Evolutionary conservation across 2,113 vertebrate genomes (phyloP).

Genomic region (Turnix velox): DNA sequence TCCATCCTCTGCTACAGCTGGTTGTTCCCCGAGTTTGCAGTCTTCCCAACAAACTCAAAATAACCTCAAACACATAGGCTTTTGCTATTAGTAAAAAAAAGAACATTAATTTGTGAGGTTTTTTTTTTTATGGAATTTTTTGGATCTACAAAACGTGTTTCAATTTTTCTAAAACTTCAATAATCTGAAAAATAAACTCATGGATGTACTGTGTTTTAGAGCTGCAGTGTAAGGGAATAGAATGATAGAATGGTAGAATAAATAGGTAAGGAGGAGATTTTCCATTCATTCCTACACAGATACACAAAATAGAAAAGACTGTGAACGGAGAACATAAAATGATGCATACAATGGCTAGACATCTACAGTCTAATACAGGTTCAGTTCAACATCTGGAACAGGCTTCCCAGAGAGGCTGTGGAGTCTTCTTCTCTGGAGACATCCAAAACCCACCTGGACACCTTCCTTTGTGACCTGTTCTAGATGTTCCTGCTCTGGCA

Average conservation of each 20-base stretch:
- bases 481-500: no score
- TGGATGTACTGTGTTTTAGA: accelerated
- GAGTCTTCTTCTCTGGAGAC: no score
- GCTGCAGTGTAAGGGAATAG: neutral
- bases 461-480: no score
- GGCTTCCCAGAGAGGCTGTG: no score
- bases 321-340: neutral
- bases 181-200: neutral
- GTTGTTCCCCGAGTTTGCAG: neutral
- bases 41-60: neutral
- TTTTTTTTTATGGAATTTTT: neutral
- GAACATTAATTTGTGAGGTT: neutral
- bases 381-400: neutral
- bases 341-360: neutral
- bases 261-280: neutral
- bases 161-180: neutral
- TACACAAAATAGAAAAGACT: neutral
- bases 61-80: neutral
- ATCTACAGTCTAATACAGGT: neutral
- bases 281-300: neutral
- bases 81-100: neutral
- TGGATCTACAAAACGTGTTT: neutral
- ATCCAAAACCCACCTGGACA: no score
- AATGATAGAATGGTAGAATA: neutral
- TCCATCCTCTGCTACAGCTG: neutral